Conservation (phyloP, 2,797 vertebrate species). For the Dallia pectoralis region DNA sequence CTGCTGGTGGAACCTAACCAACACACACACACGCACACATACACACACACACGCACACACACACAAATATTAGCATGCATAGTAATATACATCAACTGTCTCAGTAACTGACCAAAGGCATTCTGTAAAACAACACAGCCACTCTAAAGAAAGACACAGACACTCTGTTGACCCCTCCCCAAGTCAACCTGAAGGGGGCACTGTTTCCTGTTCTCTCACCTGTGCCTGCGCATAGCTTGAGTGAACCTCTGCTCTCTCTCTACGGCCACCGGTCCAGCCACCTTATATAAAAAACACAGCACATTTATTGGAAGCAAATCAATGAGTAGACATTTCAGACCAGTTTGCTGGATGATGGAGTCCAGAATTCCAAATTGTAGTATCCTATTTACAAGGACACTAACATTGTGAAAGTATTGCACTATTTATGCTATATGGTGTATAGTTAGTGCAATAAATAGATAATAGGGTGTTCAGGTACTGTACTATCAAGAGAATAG, state of each 20-base stretch:
- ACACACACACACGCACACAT: background rate
- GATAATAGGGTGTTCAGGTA: background rate
- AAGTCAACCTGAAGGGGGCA: too few relatives aligned
- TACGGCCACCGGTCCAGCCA: conserved; percentile 50
- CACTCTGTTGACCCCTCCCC: too few relatives aligned
- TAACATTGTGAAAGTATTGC: background rate
- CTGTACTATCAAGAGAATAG: background rate
- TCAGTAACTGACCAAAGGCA: too few relatives aligned
- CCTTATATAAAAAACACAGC: conserved; percentile 43
- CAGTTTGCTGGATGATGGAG: background rate
- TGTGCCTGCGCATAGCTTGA: conserved; percentile 68
- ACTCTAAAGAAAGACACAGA: background rate
- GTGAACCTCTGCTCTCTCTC: conserved; percentile 63
- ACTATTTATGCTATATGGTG: background rate
- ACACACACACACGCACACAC: background rate
- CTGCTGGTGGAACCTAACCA: conserved; percentile 75
- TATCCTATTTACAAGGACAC: background rate
- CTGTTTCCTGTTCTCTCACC: conserved; percentile 47
- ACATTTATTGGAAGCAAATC: background rate
- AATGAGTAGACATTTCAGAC: background rate
- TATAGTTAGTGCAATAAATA: too few relatives aligned
- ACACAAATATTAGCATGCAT: too few relatives aligned
- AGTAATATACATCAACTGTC: too few relatives aligned
- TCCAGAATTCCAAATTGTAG: background rate
- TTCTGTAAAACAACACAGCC: background rate